phyloP scores from a whole-genome alignment of 2,797 vertebrate species.

The Rachycentron canadum region DNA sequence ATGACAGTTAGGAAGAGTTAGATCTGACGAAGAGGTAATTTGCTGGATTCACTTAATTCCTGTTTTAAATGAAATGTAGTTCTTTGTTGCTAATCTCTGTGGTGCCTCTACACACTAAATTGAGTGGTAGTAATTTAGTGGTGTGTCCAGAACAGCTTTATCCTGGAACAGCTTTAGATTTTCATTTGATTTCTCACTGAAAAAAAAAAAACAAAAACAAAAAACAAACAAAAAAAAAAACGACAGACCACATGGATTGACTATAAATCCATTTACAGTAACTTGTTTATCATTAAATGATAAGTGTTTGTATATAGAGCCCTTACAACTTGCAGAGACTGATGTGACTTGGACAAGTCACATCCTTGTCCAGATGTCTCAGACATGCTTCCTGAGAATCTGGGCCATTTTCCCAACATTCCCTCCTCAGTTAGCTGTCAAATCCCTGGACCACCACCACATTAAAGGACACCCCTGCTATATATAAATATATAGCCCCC shows the following conservation, averaged over 20 bases:
- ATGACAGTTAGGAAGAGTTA: neutral
- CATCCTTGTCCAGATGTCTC: slow-evolving; percentile 44
- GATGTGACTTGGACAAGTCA: slow-evolving; percentile 28
- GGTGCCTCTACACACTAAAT: neutral
- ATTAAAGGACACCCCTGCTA: slow-evolving; percentile 40
- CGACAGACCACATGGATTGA: neutral
- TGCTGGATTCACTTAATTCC: neutral
- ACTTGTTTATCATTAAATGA: neutral
- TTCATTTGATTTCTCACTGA: neutral
- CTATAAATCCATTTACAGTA: neutral
- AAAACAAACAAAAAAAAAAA: neutral
- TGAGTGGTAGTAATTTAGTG: neutral
- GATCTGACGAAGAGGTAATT: neutral
- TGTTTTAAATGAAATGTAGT: neutral
- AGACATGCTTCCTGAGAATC: slow-evolving; percentile 46
- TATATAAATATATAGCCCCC: neutral
- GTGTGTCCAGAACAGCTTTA: neutral
- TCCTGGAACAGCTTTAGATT: neutral
- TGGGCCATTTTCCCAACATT: slow-evolving; percentile 46
- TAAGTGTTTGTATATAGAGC: neutral
- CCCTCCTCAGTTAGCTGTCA: slow-evolving; percentile 24
- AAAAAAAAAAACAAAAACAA: neutral
- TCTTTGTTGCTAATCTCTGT: neutral
- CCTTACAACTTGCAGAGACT: neutral
- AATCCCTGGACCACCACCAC: slow-evolving; percentile 46